Evolutionary conservation across 2,113 vertebrate species (phyloP), one percentile per base, ranked within the genome.

Genomic region (Cranoglanis bouderius): DNA sequence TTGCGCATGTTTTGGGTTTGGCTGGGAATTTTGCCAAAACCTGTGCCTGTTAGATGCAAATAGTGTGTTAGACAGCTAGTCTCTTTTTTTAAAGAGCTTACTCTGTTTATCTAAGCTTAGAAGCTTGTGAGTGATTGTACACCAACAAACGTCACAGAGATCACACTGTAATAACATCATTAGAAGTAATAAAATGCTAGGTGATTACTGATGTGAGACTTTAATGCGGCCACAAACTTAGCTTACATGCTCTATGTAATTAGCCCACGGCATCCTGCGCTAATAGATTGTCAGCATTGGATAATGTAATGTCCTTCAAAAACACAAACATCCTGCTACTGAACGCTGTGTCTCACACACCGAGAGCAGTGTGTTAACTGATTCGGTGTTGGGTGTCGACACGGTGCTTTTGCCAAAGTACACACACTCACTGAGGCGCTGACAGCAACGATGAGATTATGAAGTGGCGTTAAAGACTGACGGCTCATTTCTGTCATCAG

Each of bases 321-420:
- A 77, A 85, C 32, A 32, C 24, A 35, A 78, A 72, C 26, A 81
- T 90, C 53, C 84, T 77, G 87, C 83, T 85, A 53, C 21, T 81
- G 86, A 84, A 32, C 10, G 8, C 32, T 6, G 6, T 67, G 61
- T 74, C 49, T 85, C 61, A 74, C 40, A 89, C 90, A 85, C 75
- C 13, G 91, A 93, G 90, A 91, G 87, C 90, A 75, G 88, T 21
- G 85, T 89, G 94, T 92, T 95, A 95, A 95, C 93, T 94, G 94
- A 94, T 72, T 86, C 29, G 88, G 84, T 85, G 59, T 65, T 10
- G 29, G 75, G 38, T 89, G 93, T 94, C 93, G 94, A 86, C 91
- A 43, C 82, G 38, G 21, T 87, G 75, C 82, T 87, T 65, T 87
- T 88, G 88, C 91, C 90, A 93, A 93, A 94, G 92, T 92, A 89